These are phyloP conservation scores for Ditylenchus weischeri DNA, from an alignment of 2,888 invertebrate species.

Conservation along the genomic window DNA sequence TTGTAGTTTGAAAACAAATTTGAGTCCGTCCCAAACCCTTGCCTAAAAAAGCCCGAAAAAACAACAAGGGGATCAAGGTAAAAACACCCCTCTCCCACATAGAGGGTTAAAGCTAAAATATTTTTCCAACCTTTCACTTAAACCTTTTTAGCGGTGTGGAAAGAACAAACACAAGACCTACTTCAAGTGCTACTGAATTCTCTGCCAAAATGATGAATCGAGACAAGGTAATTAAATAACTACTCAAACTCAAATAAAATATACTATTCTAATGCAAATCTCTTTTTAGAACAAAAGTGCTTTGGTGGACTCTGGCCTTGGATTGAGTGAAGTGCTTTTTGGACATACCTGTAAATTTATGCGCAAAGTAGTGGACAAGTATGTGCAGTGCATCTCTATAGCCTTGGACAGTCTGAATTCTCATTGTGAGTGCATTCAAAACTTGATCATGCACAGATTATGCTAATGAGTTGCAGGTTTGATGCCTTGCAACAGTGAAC, in stretches of 20 bases:
- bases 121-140: too few relatives aligned
- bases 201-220: background rate
- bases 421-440: background rate
- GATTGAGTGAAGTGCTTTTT: constrained; percentile 7
- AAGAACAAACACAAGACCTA: too few relatives aligned
- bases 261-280: background rate
- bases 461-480: constrained; percentile 7
- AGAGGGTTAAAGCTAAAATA: too few relatives aligned
- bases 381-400: constrained; percentile 15
- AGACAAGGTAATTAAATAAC: background rate
- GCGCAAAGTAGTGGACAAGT: constrained; percentile 21
- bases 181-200: background rate
- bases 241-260: background rate
- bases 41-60: too few relatives aligned
- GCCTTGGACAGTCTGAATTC: constrained; percentile 3
- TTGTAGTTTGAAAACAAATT: too few relatives aligned
- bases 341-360: constrained; percentile 11
- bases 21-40: too few relatives aligned
- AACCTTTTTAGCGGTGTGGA: background rate
- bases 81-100: too few relatives aligned
- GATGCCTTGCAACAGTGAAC: background rate
- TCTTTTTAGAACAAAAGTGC: constrained; percentile 1
- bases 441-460: background rate
- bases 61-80: too few relatives aligned
- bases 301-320: constrained; percentile 23